phyloP scores from a whole-genome alignment of 2,113 vertebrate species.

The Callopanchax toddi region DNA sequence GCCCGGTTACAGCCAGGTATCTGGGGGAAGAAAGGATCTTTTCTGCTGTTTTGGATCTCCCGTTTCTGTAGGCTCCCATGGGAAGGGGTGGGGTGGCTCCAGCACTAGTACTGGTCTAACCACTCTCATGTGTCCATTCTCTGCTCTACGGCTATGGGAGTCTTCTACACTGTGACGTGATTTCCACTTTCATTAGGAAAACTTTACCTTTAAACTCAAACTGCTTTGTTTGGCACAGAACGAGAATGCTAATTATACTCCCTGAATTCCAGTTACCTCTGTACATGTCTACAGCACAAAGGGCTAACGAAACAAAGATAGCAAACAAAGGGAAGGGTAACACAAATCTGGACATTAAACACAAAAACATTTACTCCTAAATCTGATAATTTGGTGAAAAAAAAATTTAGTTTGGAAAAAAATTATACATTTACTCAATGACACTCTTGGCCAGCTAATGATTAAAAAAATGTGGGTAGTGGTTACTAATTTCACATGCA shows the following conservation, averaged over 20 bases:
- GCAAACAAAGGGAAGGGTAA: conserved; percentile 23
- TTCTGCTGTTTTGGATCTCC: conserved; percentile 78
- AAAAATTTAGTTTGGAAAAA: conserved; percentile 22
- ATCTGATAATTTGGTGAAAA: too few relatives aligned
- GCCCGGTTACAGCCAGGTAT: conserved; percentile 81
- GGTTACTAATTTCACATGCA: conserved; percentile 34
- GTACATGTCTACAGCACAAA: conserved; percentile 27
- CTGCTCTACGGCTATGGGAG: conserved; percentile 42
- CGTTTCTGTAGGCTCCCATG: conserved; percentile 72
- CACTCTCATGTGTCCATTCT: conserved; percentile 66
- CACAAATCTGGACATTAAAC: conserved; percentile 1
- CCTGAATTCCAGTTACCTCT: conserved; percentile 19
- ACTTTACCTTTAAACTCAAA: conserved; percentile 22
- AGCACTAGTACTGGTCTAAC: conserved; percentile 71
- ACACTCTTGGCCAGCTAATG: conserved; percentile 68
- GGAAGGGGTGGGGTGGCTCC: conserved; percentile 68
- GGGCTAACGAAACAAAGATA: neutral
- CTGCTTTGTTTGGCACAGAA: conserved; percentile 33
- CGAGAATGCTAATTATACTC: conserved; percentile 29
- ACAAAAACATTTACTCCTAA: conserved; percentile 4
- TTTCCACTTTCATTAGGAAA: conserved; percentile 49
- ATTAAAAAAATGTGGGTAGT: conserved; percentile 65
- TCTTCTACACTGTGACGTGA: conserved; percentile 59
- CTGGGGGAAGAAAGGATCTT: conserved; percentile 81
- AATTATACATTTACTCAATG: conserved; percentile 72